Evolutionary conservation across 1,140 invertebrate genomes (phyloP), one percentile per base, ranked within the genome.

Genomic region (Panulirus ornatus): DNA sequence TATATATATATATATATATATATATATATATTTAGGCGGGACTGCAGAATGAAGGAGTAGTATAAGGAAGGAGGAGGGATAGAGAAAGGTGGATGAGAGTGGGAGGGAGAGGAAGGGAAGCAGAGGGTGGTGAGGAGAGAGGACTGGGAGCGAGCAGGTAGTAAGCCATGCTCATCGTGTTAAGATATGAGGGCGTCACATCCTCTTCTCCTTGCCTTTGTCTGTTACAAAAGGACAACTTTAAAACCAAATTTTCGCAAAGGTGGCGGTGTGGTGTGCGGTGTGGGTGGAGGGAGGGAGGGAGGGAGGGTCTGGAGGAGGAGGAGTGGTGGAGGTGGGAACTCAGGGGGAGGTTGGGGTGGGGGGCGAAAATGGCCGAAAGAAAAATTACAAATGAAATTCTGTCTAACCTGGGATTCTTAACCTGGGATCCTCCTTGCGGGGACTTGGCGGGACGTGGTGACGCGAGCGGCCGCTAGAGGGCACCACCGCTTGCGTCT

Each of bases 191-290:
- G 27, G 19, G 30, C 44, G 78, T 30, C 79, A 54, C 79, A 27
- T 63, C 51, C 42, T 38, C n/a, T 51, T 58, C 79, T 82, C 79
- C 79, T 82, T 82, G 27, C 79, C 79, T 82, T 82, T 82, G 79
- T 82, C 47, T 82, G 79, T 51, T 82, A 58, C 47, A 51, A 63
- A 82, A 82, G 79, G 79, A 82, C 79, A 82, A 38, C 79, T 82
- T 82, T 82, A 82, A 82, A 82, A 82, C 47, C 79, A 63, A 82
- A 82, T 82, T 82, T 82, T 63, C 79, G 79, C 79, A 82, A 36
- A 51, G 30, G 54, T n/a, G n/a, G n/a, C n/a, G n/a, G n/a, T n/a
- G n/a, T n/a, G n/a, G n/a, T n/a, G n/a, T n/a, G n/a, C n/a, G n/a
- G n/a, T n/a, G n/a, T n/a, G 34, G 34, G 9, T 30, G 79, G 44